These are phyloP conservation scores for Folsomia manolachei DNA, from an alignment of 2,888 invertebrate genomes.

Conservation along the genomic window DNA sequence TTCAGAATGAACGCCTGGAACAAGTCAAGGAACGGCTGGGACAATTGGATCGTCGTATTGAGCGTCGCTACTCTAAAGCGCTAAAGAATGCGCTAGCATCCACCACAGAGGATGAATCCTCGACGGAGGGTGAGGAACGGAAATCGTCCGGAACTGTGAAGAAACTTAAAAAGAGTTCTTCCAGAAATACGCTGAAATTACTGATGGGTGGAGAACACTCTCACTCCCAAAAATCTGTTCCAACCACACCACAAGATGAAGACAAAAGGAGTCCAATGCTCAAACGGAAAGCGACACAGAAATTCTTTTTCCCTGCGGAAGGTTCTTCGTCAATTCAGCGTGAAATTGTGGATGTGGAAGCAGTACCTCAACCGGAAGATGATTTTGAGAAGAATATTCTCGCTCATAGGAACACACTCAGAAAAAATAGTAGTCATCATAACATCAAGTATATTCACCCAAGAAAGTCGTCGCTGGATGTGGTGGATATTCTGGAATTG, in stretches of 20 bases:
- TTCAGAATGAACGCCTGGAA: constrained; percentile 38
- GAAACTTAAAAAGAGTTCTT: constrained; percentile 22
- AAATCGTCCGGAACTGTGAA: constrained; percentile 52
- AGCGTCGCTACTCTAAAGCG: constrained; percentile 35
- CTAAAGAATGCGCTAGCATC: constrained; percentile 41
- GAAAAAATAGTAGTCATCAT: constrained; percentile 18
- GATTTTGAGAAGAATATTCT: constrained; percentile 35
- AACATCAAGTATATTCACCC: constrained; percentile 24
- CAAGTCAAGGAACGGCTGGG: constrained; percentile 48
- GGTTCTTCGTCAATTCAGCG: constrained; percentile 30
- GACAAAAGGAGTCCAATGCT: constrained; percentile 19
- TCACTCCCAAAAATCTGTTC: not conserved
- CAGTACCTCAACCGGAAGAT: constrained; percentile 18
- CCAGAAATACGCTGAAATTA: not conserved
- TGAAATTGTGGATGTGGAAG: constrained; percentile 29
- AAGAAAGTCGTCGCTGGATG: constrained; percentile 25
- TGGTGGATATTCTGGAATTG: constrained; percentile 30
- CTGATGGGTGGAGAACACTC: not conserved
- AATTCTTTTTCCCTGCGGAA: constrained; percentile 40
- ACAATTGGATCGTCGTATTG: constrained; percentile 46
- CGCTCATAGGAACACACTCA: constrained; percentile 25
- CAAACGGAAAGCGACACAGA: constrained; percentile 36
- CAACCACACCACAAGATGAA: constrained; percentile 10
- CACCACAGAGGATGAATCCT: constrained; percentile 53
- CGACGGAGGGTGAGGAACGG: constrained; percentile 50